Conservation (phyloP, 2,113 vertebrate species). For the Eurystomus gularis region DNA sequence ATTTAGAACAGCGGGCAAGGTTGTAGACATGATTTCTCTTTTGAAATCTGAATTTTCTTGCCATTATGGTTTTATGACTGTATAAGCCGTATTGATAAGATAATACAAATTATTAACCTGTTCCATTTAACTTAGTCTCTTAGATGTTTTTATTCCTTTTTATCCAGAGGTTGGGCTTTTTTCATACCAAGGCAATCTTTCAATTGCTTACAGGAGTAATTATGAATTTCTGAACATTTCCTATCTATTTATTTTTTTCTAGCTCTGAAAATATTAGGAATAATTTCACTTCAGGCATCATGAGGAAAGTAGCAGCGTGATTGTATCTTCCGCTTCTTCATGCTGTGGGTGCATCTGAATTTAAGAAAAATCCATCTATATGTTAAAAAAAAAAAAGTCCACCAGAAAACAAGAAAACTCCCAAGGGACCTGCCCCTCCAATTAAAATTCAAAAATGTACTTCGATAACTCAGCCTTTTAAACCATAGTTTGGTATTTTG, state of each 20-base stretch:
- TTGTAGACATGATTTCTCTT: not conserved
- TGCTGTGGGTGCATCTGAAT: not conserved
- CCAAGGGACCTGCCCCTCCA: not conserved
- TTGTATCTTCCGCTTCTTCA: not conserved
- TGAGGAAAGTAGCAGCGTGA: not conserved
- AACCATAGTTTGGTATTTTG: not conserved
- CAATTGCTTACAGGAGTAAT: slow-evolving; percentile 29
- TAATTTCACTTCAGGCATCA: not conserved
- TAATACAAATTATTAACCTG: slow-evolving; percentile 25
- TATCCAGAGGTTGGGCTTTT: not conserved
- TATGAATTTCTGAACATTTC: not conserved
- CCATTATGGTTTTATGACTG: not conserved
- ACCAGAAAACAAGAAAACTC: not conserved
- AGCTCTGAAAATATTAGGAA: not conserved
- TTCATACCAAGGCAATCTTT: not conserved
- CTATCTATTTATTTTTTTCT: not conserved
- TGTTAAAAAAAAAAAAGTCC: not conserved
- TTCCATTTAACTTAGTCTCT: not conserved
- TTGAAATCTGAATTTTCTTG: not conserved
- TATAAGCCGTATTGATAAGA: slow-evolving; percentile 6
- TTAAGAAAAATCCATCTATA: not conserved
- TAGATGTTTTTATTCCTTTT: slow-evolving; percentile 51
- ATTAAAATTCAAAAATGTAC: rapidly evolving
- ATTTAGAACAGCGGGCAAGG: not conserved
- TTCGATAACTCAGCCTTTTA: not conserved